phyloP scores from a whole-genome alignment of 1,140 invertebrate species.

The Psix sp. region DNA sequence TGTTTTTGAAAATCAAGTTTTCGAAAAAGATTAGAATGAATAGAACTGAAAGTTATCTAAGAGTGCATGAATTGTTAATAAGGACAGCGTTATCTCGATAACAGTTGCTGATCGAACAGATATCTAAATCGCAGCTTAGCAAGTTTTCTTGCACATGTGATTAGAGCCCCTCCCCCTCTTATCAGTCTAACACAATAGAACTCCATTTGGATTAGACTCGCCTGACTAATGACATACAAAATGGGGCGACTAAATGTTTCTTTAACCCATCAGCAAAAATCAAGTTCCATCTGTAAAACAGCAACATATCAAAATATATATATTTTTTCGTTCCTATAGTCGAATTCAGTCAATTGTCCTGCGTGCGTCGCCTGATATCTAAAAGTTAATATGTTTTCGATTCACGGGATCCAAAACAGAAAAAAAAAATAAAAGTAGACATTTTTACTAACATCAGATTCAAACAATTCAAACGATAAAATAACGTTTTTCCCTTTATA shows the following conservation, averaged over 20 bases:
- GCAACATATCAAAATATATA: constrained; percentile 76
- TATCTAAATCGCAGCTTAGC: too few relatives aligned
- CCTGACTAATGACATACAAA: constrained; percentile 8
- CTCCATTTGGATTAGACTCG: too few relatives aligned
- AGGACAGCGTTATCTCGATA: constrained; percentile 18
- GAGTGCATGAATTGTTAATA: constrained; percentile 24
- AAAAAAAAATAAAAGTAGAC: too few relatives aligned
- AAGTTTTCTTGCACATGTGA: too few relatives aligned
- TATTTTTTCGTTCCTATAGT: constrained; percentile 66
- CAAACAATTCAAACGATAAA: too few relatives aligned
- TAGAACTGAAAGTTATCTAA: constrained; percentile 38
- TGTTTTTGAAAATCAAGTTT: constrained; percentile 66
- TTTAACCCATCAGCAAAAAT: constrained; percentile 28
- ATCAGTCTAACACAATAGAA: too few relatives aligned
- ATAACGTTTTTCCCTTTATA: too few relatives aligned
- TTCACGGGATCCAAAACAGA: too few relatives aligned
- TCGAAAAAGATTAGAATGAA: constrained; percentile 63
- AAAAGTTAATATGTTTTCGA: neutral
- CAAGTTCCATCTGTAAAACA: constrained; percentile 66
- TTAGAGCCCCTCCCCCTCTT: too few relatives aligned
- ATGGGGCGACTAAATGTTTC: constrained; percentile 10
- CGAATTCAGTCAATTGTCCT: constrained; percentile 41
- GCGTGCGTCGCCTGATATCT: too few relatives aligned
- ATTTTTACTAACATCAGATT: too few relatives aligned
- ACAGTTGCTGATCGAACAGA: too few relatives aligned